These are phyloP conservation scores for Calycopis cecrops DNA, from an alignment of 1,140 invertebrate species.

Conservation along the genomic window DNA sequence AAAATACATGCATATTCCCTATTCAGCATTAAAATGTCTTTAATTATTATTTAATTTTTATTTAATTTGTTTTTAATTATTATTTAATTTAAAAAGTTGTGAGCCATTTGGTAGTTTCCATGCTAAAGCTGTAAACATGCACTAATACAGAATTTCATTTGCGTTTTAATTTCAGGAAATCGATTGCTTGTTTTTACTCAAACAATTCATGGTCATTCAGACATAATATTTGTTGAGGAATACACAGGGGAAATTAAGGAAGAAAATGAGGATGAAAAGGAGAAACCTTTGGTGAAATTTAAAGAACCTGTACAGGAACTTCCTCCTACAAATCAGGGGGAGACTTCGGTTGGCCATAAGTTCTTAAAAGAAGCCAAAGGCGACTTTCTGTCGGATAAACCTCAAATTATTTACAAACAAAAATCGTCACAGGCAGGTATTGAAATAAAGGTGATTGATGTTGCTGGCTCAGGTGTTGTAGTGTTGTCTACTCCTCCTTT, in stretches of 20 bases:
- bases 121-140: too few relatives aligned
- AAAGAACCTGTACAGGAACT: not conserved
- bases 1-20: too few relatives aligned
- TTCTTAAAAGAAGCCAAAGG: constrained; percentile 1
- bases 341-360: not conserved
- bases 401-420: constrained; percentile 8
- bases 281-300: constrained; percentile 5
- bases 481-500: constrained; percentile 39
- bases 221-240: constrained; percentile 43
- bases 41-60: too few relatives aligned
- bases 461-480: constrained; percentile 42
- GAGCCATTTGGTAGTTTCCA: too few relatives aligned
- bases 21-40: too few relatives aligned
- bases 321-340: constrained; percentile 15
- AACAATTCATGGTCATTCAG: constrained; percentile 32
- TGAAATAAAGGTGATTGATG: constrained; percentile 41
- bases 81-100: too few relatives aligned
- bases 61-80: too few relatives aligned
- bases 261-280: constrained; percentile 17
- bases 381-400: constrained; percentile 1
- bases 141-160: too few relatives aligned
- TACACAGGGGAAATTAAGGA: constrained; percentile 24
- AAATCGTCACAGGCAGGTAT: constrained; percentile 7
- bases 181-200: constrained; percentile 45
- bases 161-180: constrained; percentile 33